Evolutionary conservation across 2,888 invertebrate species (phyloP).

Genomic region (Microdon myrmicae): DNA sequence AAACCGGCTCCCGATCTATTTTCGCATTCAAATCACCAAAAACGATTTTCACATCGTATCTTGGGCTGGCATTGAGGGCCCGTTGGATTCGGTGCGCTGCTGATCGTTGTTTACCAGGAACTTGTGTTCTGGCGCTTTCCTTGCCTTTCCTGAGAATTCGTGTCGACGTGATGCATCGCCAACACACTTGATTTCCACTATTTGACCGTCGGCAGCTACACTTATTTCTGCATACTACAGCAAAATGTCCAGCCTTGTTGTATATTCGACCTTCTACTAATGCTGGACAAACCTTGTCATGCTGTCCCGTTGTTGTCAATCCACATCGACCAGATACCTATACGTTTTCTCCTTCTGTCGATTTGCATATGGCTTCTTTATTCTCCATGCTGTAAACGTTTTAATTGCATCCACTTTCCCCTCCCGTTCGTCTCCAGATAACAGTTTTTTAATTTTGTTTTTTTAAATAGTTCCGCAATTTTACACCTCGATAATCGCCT

Average conservation of each 20-base stretch:
- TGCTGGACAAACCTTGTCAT: constrained; percentile 17
- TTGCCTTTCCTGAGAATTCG: too few species aligned
- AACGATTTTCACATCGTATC: too few species aligned
- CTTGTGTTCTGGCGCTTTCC: too few species aligned
- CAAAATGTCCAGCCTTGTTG: constrained; percentile 18
- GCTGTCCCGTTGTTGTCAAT: constrained; percentile 15
- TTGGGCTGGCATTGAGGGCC: too few species aligned
- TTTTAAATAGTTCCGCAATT: constrained; percentile 11
- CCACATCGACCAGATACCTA: constrained; percentile 15
- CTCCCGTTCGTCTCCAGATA: constrained; percentile 15
- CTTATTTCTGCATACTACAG: constrained; percentile 21
- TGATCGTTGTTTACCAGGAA: too few species aligned
- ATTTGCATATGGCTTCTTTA: constrained; percentile 6
- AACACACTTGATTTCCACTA: constrained; percentile 8
- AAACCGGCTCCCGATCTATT: too few species aligned
- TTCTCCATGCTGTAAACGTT: constrained; percentile 8
- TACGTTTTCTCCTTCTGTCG: constrained; percentile 2
- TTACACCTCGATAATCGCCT: constrained; percentile 12
- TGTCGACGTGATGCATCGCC: too few species aligned
- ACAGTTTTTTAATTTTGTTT: constrained; percentile 13
- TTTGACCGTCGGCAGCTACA: constrained; percentile 7
- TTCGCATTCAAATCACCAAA: too few species aligned
- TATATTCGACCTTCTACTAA: constrained; percentile 15
- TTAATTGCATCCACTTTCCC: constrained; percentile 14
- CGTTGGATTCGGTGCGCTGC: too few species aligned